A percentile compares a stretch with the other conserved stretches of the same genome.
phyloP scores from a whole-genome alignment of 2,797 vertebrate genomes.

The Falco novaeseelandiae region DNA sequence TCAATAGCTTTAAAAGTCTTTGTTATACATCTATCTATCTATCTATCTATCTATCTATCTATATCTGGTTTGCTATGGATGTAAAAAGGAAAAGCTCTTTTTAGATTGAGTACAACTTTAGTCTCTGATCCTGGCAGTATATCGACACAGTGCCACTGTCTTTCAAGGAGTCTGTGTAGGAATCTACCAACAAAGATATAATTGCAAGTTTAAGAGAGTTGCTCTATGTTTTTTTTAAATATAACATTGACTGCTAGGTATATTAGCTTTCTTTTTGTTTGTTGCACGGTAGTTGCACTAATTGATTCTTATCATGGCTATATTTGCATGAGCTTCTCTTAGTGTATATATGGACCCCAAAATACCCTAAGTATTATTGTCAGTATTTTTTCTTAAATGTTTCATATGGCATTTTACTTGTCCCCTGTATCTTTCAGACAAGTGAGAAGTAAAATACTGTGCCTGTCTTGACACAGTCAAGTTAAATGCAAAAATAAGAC shows the following conservation, averaged over 20 bases:
- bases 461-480: background rate
- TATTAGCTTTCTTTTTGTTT: background rate
- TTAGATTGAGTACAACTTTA: background rate
- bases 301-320: background rate
- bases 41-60: background rate
- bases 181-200: background rate
- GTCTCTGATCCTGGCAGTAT: background rate
- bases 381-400: background rate
- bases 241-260: background rate
- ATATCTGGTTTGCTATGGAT: background rate
- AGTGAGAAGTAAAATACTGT: background rate
- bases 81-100: background rate
- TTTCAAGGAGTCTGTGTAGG: background rate
- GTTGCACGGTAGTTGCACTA: background rate
- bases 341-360: background rate
- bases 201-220: background rate
- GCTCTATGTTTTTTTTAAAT: background rate
- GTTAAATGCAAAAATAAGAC: constrained; percentile 43
- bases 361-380: background rate
- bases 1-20: background rate
- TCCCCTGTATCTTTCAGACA: background rate
- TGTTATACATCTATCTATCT: background rate
- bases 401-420: background rate
- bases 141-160: background rate
- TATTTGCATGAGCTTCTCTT: background rate